Base-by-base conservation (phyloP, 1,140 invertebrate species). In the Cotesia typhae region DNA sequence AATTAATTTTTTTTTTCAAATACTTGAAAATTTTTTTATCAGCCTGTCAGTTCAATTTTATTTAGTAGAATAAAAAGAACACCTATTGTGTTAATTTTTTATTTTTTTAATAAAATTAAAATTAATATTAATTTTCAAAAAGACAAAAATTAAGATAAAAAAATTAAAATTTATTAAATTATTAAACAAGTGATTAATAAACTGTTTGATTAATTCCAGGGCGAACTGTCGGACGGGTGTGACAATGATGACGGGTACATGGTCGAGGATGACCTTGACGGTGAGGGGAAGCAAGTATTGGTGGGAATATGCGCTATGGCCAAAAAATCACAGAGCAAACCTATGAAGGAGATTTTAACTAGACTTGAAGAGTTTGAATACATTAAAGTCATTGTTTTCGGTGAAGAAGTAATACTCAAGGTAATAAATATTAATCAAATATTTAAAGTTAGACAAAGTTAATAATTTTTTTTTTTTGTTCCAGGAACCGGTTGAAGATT, bases 241-340 rank as follows among this genome's bases (percentile, higher is more conserved):
- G 85, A 85, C 70, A 90, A 86, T 84, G 92, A 93, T 70, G 85
- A 87, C 83, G 84, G 81, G 73, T 86, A 82, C 64, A 79, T 85
- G 84, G 84, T 76, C 41, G 79, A 78, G 9, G 75, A 74, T 64
- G 84, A 86, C 38, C 60, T 84, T 38, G 89, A 90, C 82, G 91
- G 89, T 75, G 88, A 89, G 73, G 91, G 91, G 79, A 94, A 94
- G 82, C 93, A 96, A 80, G 96, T 99, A 66, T 89, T 97, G 80
- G 96, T 99, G 74, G 97, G 97, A 60, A 93, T 99, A 73, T 99
- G 98, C 89, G 96, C 98, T 53, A 99, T 99, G 98, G 94, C 95
- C 77, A 99, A 99, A 85, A 99, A 99, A 87, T 97, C 96, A 3
- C 94, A 96, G 78, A 98, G 97, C 66, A 98, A 98, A 88, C 97